Percentiles rank a stretch among this genome's conserved stretches.
Evolutionary conservation across 1,140 invertebrate species (phyloP).

Genomic region (Dolichoris vasculosae): DNA sequence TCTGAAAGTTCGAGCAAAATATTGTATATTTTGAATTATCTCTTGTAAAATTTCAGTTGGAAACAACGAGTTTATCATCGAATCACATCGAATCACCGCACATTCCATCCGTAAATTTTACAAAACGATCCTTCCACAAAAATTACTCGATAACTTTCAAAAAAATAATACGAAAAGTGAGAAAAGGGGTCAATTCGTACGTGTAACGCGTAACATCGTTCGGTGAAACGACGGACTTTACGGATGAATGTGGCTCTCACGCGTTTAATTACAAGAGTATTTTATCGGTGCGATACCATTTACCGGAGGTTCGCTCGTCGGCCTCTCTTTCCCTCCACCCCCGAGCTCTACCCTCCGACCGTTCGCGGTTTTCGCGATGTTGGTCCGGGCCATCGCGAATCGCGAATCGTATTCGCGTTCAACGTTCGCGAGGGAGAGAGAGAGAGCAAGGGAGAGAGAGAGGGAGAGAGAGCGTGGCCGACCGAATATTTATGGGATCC

Average conservation of each 20-base stretch:
- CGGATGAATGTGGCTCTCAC: conserved; percentile 69
- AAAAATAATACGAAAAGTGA: conserved; percentile 13
- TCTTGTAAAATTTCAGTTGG: too few relatives aligned
- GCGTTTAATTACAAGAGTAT: conserved; percentile 74
- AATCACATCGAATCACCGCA: background rate
- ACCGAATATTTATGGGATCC: conserved; percentile 74
- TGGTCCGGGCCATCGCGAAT: conserved; percentile 48
- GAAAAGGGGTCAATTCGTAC: conserved; percentile 37
- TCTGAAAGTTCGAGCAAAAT: too few relatives aligned
- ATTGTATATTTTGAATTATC: too few relatives aligned
- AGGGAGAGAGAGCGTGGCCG: conserved; percentile 46
- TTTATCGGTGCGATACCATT: conserved; percentile 72
- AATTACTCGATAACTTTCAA: conserved; percentile 35
- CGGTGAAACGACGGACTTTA: conserved; percentile 54
- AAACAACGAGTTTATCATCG: too few relatives aligned
- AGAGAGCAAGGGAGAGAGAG: background rate
- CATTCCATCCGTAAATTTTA: background rate
- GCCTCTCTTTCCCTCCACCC: conserved; percentile 56
- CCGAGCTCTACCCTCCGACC: conserved; percentile 50
- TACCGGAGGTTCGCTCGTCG: conserved; percentile 56
- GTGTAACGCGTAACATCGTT: background rate
- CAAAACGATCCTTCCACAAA: background rate
- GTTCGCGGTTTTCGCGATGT: conserved; percentile 47
- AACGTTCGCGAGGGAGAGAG: background rate
- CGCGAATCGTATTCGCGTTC: conserved; percentile 36